Evolutionary conservation across 2,888 invertebrate genomes (phyloP), one percentile per base, ranked within the genome.

Genomic region (Anthrax anthrax): DNA sequence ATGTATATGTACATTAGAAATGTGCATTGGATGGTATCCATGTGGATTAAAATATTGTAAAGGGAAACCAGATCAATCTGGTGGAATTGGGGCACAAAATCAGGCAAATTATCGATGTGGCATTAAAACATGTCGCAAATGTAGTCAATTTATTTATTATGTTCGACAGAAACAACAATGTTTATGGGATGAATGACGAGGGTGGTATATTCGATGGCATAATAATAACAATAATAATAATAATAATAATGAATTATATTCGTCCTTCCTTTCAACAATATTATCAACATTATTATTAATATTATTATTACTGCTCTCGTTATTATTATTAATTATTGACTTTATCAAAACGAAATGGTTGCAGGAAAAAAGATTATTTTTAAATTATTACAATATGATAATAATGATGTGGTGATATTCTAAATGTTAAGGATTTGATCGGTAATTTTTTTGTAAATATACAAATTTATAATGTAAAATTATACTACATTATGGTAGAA

Each of bases 11-110:
- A 83, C 83, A 46, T 72, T 91, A 56, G 86, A 91, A 72, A 78
- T 83, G 51, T 91, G 91, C 65, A 82, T 94, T 44, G 90, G 90
- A 45, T 95, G 94, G 94, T 95, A 91, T 68, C 94, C 95, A 0
- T 95, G 94, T 66, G 91, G 90, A 18, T 73, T 95, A 39, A 94
- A 94, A 63, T 95, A 91, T 70, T 95, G 95, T 70, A 87, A 89
- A 59, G 84, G 84, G 39, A 84, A 84, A 64, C 78, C 79, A 39
- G 75, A 76, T 54, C 56, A 56, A 48, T 50, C 51, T 18, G 51
- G 49, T 38, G 54, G 70, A 43, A 67, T 67, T 53, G 67, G 65
- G 41, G 63, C 68, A 18, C 75, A 74, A 54, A 78, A 76, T 44
- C 50, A 52, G 46, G 63, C 80, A 70, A 74, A 78, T 75, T 94